Evolutionary conservation across 2,888 invertebrate genomes (phyloP).

Genomic region (Drosophila helvetica): DNA sequence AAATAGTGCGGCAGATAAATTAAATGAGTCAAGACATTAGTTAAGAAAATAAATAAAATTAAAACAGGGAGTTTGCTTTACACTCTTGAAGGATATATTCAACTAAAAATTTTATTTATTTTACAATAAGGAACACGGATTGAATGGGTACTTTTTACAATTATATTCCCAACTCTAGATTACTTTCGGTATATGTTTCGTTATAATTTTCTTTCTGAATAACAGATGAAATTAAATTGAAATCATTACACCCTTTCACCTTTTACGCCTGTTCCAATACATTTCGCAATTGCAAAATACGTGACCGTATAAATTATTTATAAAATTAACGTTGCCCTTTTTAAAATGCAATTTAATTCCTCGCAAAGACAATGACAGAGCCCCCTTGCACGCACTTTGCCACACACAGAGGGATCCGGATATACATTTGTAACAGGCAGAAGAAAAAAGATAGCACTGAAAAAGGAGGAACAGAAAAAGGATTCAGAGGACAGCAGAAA

Average conservation of each 20-base stretch:
- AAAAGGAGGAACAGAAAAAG: slow-evolving; percentile 12
- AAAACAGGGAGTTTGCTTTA: neutral
- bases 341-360: slow-evolving; percentile 51
- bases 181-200: too few relatives aligned
- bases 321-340: slow-evolving; percentile 44
- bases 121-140: too few relatives aligned
- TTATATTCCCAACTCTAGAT: too few relatives aligned
- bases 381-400: slow-evolving; percentile 18
- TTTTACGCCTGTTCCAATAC: slow-evolving; percentile 24
- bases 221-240: slow-evolving; percentile 9
- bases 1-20: slow-evolving; percentile 23
- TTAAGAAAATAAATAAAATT: slow-evolving; percentile 21
- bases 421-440: neutral
- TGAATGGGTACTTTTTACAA: too few relatives aligned
- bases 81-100: neutral
- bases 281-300: slow-evolving; percentile 33
- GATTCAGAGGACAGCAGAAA: slow-evolving; percentile 40
- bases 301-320: slow-evolving; percentile 41
- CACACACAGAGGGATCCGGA: neutral
- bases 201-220: slow-evolving; percentile 8
- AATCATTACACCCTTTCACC: slow-evolving; percentile 1
- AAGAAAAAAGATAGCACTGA: slow-evolving; percentile 2
- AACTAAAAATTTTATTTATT: too few relatives aligned
- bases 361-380: slow-evolving; percentile 45
- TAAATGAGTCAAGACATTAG: neutral